phyloP scores from a whole-genome alignment of 2,888 invertebrate species.

The Xylocampa areola region DNA sequence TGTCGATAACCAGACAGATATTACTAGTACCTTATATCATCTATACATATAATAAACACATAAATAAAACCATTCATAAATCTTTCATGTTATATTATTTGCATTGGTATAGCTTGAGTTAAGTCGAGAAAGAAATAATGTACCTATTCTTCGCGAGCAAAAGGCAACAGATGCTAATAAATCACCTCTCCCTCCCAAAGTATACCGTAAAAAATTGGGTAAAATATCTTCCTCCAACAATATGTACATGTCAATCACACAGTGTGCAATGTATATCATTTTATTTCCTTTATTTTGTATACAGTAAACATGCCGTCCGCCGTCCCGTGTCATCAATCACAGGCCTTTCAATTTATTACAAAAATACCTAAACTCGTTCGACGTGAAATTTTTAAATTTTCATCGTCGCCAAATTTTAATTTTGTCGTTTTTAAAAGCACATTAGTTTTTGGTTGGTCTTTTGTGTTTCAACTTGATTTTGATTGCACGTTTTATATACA shows the following conservation, averaged over 20 bases:
- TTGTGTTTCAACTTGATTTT: slow-evolving; percentile 5
- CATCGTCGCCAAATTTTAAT: slow-evolving; percentile 29
- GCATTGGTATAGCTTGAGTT: slow-evolving; percentile 5
- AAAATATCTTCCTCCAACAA: slow-evolving; percentile 49
- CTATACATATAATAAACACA: too few species aligned
- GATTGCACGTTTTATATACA: not conserved
- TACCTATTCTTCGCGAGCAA: slow-evolving; percentile 10
- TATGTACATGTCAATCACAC: slow-evolving; percentile 60
- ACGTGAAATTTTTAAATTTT: slow-evolving; percentile 61
- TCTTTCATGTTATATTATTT: too few species aligned
- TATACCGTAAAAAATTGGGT: slow-evolving; percentile 35
- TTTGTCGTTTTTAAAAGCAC: slow-evolving; percentile 7
- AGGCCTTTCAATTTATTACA: slow-evolving; percentile 75
- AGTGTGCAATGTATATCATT: slow-evolving; percentile 60
- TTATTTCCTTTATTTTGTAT: slow-evolving; percentile 63
- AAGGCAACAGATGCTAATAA: slow-evolving; percentile 32
- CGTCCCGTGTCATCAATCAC: slow-evolving; percentile 72
- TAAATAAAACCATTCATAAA: too few species aligned
- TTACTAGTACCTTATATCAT: too few species aligned
- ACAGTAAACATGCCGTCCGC: slow-evolving; percentile 50
- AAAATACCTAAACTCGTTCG: slow-evolving; percentile 70
- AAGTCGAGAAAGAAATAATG: slow-evolving; percentile 12
- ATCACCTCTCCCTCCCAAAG: slow-evolving; percentile 38
- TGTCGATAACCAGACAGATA: too few species aligned
- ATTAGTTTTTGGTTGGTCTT: slow-evolving; percentile 19